Conservation (phyloP, 2,113 vertebrate genomes). For the Sialia sialis region DNA sequence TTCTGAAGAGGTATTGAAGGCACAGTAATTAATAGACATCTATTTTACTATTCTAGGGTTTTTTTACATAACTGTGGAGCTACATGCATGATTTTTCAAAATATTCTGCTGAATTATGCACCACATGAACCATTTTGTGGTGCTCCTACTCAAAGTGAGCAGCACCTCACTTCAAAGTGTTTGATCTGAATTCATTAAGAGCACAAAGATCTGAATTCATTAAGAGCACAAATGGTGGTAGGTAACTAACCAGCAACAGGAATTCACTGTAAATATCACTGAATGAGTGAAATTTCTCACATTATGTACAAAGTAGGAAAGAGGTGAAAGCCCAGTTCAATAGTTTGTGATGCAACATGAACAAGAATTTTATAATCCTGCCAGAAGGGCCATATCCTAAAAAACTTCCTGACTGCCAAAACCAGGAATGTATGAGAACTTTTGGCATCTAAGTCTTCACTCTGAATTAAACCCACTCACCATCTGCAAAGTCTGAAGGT, state of each 20-base stretch:
- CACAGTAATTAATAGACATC: background rate
- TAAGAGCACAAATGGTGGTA: background rate
- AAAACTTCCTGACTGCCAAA: conserved; percentile 6
- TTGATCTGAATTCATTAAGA: background rate
- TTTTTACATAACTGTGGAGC: background rate
- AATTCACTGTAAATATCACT: background rate
- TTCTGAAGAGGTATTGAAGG: background rate
- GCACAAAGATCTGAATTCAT: background rate
- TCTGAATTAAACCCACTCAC: conserved; percentile 48
- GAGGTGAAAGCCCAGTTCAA: background rate
- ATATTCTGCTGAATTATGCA: background rate
- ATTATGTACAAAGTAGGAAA: background rate
- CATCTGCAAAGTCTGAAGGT: conserved; percentile 52
- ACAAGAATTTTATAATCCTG: background rate
- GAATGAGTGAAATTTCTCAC: background rate
- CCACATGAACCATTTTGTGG: background rate
- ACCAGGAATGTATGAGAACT: conserved; percentile 3
- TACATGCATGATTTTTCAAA: background rate
- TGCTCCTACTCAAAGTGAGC: background rate
- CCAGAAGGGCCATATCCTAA: background rate
- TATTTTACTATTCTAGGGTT: background rate
- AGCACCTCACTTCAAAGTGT: background rate
- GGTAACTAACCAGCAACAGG: background rate
- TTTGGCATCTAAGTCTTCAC: background rate
- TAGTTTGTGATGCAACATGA: background rate